Conservation (phyloP, 2,797 vertebrate species). For the Parotocinclus haroldoi region DNA sequence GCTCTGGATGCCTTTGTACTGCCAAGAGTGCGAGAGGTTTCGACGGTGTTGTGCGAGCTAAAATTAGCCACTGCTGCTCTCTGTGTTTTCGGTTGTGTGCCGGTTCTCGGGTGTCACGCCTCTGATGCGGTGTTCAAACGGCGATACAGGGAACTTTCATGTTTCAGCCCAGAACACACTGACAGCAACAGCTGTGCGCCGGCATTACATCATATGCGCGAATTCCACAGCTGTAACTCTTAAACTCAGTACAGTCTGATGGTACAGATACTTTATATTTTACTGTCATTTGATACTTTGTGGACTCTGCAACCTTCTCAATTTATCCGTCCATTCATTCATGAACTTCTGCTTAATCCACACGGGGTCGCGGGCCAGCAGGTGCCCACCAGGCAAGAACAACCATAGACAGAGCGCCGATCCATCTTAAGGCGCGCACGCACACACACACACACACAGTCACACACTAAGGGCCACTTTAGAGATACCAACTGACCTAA, state of each 20-base stretch:
- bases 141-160: background rate
- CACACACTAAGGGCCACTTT: too few species aligned
- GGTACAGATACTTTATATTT: background rate
- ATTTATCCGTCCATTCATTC: too few species aligned
- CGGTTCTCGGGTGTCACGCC: slow-evolving; percentile 2
- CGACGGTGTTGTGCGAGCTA: slow-evolving; percentile 11
- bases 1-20: too few species aligned
- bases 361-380: too few species aligned
- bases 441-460: too few species aligned
- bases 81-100: background rate
- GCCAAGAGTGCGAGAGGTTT: slow-evolving; percentile 1
- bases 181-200: background rate
- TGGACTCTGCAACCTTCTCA: too few species aligned
- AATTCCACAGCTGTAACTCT: background rate
- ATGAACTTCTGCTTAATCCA: too few species aligned
- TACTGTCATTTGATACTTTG: too few species aligned
- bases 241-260: background rate
- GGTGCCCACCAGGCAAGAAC: too few species aligned
- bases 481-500: too few species aligned
- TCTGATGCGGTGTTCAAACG: background rate
- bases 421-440: too few species aligned
- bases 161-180: background rate
- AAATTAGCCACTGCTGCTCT: slow-evolving; percentile 2
- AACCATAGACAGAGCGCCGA: too few species aligned
- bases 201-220: background rate